These are phyloP conservation scores for Kuschelorhynchus macadamiae DNA, from an alignment of 2,888 invertebrate genomes.

Conservation along the genomic window DNA sequence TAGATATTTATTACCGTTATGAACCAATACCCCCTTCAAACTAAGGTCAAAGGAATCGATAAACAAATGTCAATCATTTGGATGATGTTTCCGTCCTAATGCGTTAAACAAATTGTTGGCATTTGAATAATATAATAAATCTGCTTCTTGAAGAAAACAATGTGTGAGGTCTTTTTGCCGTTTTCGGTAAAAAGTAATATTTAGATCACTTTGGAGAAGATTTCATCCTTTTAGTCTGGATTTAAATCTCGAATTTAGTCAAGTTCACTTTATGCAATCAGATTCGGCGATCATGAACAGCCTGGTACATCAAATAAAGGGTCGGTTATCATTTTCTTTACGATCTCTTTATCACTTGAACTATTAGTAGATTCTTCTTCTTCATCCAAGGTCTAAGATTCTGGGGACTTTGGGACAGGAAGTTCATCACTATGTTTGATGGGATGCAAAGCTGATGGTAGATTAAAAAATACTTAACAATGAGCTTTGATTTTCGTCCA, in stretches of 20 bases:
- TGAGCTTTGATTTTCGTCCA: too few relatives aligned
- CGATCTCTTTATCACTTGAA: too few relatives aligned
- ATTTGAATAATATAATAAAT: constrained; percentile 1
- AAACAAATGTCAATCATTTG: constrained; percentile 11
- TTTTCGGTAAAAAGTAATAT: too few relatives aligned
- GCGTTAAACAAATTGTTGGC: background rate
- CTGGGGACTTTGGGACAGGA: background rate
- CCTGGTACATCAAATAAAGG: too few relatives aligned
- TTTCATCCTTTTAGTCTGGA: background rate
- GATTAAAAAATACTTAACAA: too few relatives aligned
- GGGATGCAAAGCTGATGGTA: too few relatives aligned
- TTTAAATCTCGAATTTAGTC: constrained; percentile 5
- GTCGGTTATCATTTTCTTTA: too few relatives aligned
- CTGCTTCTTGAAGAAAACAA: background rate
- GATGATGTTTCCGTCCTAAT: background rate
- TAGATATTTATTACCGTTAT: background rate
- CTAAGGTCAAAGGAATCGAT: constrained; percentile 6
- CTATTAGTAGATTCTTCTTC: background rate
- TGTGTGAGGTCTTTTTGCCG: too few relatives aligned
- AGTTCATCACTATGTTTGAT: too few relatives aligned
- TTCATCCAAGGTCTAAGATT: background rate
- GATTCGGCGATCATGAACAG: too few relatives aligned
- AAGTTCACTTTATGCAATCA: too few relatives aligned
- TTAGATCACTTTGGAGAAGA: background rate
- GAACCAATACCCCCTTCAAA: background rate